Base-by-base conservation (phyloP, 2,797 vertebrate genomes). In the Phoxinus dragarum region DNA sequence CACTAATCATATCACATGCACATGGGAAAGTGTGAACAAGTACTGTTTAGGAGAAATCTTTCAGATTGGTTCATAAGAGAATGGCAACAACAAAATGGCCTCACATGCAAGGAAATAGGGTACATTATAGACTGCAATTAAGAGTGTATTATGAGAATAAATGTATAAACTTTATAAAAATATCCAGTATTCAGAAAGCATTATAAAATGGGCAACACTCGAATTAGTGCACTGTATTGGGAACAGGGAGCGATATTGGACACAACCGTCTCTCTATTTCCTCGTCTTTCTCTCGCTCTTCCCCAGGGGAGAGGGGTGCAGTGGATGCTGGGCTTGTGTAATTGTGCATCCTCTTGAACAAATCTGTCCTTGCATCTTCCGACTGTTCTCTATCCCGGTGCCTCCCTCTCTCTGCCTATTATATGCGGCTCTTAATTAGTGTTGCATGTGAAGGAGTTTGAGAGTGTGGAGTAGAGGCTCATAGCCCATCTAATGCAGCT, bases 351-450 rank as follows among this genome's bases (percentile, higher is more conserved):
- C 91, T 88, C 91, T 92, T 90, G 90, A 93, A 92, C 91, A 74
- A 78, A 80, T 84, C 81, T 78, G 81, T 81, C 81, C 79, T 86
- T 69, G 44, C 47, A 47, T 84, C 38, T 69, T 80, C 17, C 27
- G 7, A 64, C 61, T 49, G 16, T 71, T 69, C 67, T 81, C 56
- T 42, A 54, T 82, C 44, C 66, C n/a, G 21, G 31, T 82, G 40
- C 56, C 83, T 83, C 59, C 74, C 49, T 71, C 80, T 73, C 86
- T 88, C 88, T 90, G 90, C 89, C 90, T 94, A 94, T 95, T 95
- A 94, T 92, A 84, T 87, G 86, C 83, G 84, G 87, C 89, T 93
- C 92, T 95, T 95, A 95, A 95, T 95, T 94, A 95, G 94, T 86
- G 86, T 89, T 77, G 91, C 87, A 87, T 90, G 88, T 90, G 80